Conservation (phyloP, 2,888 invertebrate species). For the Chrysopilus asiliformis region DNA sequence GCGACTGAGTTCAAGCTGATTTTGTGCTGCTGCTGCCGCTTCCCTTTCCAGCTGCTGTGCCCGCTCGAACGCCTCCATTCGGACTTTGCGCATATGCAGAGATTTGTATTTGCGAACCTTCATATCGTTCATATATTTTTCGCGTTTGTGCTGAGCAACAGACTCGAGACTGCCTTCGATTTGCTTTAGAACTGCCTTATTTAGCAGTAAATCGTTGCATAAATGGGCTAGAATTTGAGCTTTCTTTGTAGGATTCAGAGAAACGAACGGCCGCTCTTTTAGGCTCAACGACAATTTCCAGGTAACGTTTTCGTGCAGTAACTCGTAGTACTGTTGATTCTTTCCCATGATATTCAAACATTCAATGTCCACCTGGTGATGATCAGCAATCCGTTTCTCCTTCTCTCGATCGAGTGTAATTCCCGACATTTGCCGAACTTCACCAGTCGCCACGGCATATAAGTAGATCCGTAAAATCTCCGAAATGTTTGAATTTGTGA, state of each 20-base stretch:
- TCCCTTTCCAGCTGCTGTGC: constrained; percentile 28
- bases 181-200: constrained; percentile 79
- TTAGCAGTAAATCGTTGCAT: constrained; percentile 88
- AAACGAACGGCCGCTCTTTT: constrained; percentile 71
- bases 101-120: constrained; percentile 75
- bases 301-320: constrained; percentile 60
- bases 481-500: constrained; percentile 81
- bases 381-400: constrained; percentile 67
- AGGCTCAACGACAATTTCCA: constrained; percentile 70
- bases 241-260: constrained; percentile 73
- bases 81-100: constrained; percentile 58
- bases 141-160: constrained; percentile 73
- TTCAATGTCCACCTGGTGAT: constrained; percentile 62
- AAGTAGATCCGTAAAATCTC: constrained; percentile 86
- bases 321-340: constrained; percentile 66
- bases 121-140: constrained; percentile 84
- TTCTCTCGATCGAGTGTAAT: constrained; percentile 70
- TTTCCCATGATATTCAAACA: constrained; percentile 50
- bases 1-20: constrained; percentile 23
- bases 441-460: constrained; percentile 78
- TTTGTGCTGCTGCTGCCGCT: constrained; percentile 28
- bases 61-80: constrained; percentile 59
- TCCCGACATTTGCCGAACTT: constrained; percentile 66
- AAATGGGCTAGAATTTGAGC: constrained; percentile 80
- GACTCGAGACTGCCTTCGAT: constrained; percentile 80